These are phyloP conservation scores for Ailuropoda melanoleuca DNA, from an alignment of 2,113 vertebrate species.

Conservation along the genomic window DNA sequence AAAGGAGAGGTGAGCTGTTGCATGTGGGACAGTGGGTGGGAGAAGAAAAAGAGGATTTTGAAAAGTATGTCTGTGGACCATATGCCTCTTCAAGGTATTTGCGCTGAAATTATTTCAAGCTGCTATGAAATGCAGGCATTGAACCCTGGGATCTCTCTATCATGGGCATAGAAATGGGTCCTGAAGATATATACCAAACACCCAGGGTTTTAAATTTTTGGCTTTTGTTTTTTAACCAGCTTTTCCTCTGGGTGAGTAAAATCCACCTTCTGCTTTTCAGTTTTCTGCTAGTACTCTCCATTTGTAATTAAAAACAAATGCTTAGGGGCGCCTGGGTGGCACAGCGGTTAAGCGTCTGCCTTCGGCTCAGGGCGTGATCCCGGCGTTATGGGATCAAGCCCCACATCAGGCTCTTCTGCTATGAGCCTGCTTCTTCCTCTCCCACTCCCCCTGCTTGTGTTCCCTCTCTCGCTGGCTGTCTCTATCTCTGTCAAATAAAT, in stretches of 20 bases:
- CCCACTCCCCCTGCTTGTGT: too few relatives aligned
- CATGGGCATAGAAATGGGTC: not conserved
- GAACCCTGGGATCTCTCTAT: not conserved
- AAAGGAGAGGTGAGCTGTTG: not conserved
- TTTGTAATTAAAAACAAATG: not conserved
- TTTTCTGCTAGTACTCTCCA: not conserved
- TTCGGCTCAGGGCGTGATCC: too few relatives aligned
- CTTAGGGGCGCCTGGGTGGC: too few relatives aligned
- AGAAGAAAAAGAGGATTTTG: not conserved
- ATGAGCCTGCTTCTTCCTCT: too few relatives aligned
- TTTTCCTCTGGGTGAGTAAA: not conserved
- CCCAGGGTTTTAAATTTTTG: not conserved
- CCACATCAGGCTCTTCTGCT: too few relatives aligned
- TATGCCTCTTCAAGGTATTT: not conserved
- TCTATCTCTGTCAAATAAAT: too few relatives aligned
- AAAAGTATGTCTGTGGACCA: not conserved
- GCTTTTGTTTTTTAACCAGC: not conserved
- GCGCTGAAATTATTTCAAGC: not conserved
- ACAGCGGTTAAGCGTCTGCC: too few relatives aligned
- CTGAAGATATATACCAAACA: not conserved
- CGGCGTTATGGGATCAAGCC: too few relatives aligned
- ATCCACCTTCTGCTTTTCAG: not conserved
- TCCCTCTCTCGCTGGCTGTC: too few relatives aligned
- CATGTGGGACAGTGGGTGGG: not conserved
- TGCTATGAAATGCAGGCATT: not conserved